Evolutionary conservation across 2,113 vertebrate species (phyloP), one percentile per base, ranked within the genome.

Genomic region (Donacobius atricapilla): DNA sequence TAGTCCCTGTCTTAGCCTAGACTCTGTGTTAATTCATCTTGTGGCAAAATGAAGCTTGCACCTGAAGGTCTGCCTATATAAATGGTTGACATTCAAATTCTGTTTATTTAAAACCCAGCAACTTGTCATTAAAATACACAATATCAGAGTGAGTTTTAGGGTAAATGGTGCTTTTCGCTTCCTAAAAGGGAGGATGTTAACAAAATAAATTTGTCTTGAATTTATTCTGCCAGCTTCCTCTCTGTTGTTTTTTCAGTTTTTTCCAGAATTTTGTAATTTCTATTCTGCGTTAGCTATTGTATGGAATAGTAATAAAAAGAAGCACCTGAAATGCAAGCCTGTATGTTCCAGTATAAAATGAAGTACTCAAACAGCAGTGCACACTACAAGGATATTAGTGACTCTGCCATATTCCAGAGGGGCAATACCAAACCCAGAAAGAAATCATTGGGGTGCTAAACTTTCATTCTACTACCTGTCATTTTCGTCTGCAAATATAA

Each of bases 401-500:
- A n/a, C 69, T 90, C 50, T 89, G 40, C 47, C 24, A 20, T 23
- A 39, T 83, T 94, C 61, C 66, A 94, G 50, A 87, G 45, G 42
- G 28, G 53, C 81, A 85, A 58, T 91, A 85, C 83, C 30, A 81
- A 93, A 86, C 5, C 9, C 8, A 87, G 63, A 50, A 64, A 94
- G 89, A 68, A 86, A 80, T 44, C 28, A 50, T 20, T 18, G 37
- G 8, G 35, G 73, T 87, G 63, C 37, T 93, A 89, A 85, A 58
- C 60, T 96, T 93, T 92, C 64, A 90, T 94, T 97, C 20, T 85
- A 37, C 12, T 80, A 54, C 69, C 71, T 96, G 89, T 82, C 69
- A 64, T 71, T 89, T 97, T 95, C 64, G 87, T 89, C 51, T 84
- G 50, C 37, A 96, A 94, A 92, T 86, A 87, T 75, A 91, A 93